A percentile compares a stretch with the other conserved stretches of the same genome.
phyloP scores from a whole-genome alignment of 2,113 vertebrate genomes.

The Chaetura pelagica region DNA sequence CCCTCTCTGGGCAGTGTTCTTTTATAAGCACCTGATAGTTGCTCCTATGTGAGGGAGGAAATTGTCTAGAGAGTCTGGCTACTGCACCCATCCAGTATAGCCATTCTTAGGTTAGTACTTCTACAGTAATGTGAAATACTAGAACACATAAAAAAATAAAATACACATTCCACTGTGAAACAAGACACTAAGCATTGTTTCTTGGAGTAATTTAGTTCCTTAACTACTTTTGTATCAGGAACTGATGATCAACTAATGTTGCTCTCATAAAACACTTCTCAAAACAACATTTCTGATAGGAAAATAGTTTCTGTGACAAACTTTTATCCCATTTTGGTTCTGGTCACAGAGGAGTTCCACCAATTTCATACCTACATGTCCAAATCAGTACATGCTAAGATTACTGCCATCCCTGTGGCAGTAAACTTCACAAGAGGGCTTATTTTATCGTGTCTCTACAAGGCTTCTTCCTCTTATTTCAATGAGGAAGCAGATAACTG shows the following conservation, averaged over 20 bases:
- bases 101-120: neutral
- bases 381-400: accelerated
- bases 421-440: neutral
- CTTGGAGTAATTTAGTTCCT: neutral
- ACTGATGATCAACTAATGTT: too few species aligned
- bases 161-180: neutral
- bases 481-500: neutral
- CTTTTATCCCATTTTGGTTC: neutral
- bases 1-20: neutral
- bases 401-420: neutral
- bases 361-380: accelerated
- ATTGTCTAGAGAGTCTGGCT: neutral
- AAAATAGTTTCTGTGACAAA: neutral
- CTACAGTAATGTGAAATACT: neutral
- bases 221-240: neutral
- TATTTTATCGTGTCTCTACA: neutral
- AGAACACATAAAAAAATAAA: neutral
- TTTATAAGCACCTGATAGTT: neutral
- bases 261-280: neutral
- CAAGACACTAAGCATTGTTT: neutral
- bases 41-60: too few species aligned
- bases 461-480: neutral
- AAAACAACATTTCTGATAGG: neutral
- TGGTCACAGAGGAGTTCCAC: neutral
- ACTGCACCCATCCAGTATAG: neutral